These are phyloP conservation scores for Mallotus villosus DNA, from an alignment of 2,797 vertebrate genomes.

Conservation along the genomic window DNA sequence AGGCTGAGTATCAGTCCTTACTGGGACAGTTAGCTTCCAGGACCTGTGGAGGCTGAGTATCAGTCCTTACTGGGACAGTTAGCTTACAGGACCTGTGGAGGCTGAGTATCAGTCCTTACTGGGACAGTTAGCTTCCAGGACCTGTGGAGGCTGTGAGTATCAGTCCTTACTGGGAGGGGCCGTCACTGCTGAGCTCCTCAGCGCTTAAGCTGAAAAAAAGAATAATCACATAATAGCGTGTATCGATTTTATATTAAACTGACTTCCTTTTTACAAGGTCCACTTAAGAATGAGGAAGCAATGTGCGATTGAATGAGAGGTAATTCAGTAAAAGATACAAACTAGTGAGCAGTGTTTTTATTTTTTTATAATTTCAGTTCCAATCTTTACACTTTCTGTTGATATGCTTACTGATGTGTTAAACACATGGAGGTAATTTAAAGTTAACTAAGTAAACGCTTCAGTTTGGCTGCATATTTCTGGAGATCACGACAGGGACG, in stretches of 20 bases:
- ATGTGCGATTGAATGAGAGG: too few relatives aligned
- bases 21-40: conserved; percentile 51
- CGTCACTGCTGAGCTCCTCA: conserved; percentile 9
- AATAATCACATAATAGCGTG: conserved; percentile 8
- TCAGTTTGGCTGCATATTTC: too few relatives aligned
- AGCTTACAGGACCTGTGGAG: conserved; percentile 54
- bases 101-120: conserved; percentile 56
- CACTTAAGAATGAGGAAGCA: too few relatives aligned
- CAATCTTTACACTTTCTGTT: too few relatives aligned
- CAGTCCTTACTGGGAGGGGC: conserved; percentile 51
- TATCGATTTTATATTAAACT: too few relatives aligned
- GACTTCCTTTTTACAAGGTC: too few relatives aligned
- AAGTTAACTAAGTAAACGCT: too few relatives aligned
- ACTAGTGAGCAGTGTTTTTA: too few relatives aligned
- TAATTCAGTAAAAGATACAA: too few relatives aligned
- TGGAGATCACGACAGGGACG: too few relatives aligned
- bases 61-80: conserved; percentile 53
- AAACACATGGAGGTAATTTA: neutral
- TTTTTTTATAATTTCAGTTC: too few relatives aligned
- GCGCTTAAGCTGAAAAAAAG: neutral
- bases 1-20: conserved; percentile 57
- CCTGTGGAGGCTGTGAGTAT: conserved; percentile 53
- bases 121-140: conserved; percentile 51
- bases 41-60: conserved; percentile 51
- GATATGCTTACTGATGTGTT: neutral